Evolutionary conservation across 2,888 invertebrate genomes (phyloP).

Genomic region (Ernsta delagoae): DNA sequence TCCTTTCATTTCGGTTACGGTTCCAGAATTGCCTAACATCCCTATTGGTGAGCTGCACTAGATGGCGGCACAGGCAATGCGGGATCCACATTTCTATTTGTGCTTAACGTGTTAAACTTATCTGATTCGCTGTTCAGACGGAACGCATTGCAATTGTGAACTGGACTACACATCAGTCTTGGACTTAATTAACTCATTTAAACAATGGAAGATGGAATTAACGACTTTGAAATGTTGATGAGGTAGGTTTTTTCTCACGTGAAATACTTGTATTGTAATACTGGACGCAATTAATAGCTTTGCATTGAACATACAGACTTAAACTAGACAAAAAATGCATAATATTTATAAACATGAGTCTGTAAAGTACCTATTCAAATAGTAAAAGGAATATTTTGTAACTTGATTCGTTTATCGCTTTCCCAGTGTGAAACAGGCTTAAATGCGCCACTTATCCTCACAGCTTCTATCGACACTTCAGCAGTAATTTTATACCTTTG

Average conservation of each 20-base stretch:
- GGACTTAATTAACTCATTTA: background rate
- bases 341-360: background rate
- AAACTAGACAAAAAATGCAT: background rate
- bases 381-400: slow-evolving; percentile 10
- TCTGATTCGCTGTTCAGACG: slow-evolving; percentile 19
- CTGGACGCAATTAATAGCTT: background rate
- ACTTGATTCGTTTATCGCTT: background rate
- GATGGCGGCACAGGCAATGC: background rate
- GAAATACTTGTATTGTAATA: too few relatives aligned
- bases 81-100: slow-evolving; percentile 26
- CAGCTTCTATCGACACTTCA: slow-evolving; percentile 24
- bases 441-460: slow-evolving; percentile 16
- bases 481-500: slow-evolving; percentile 37
- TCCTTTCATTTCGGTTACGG: too few relatives aligned
- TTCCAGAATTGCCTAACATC: too few relatives aligned
- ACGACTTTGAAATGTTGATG: background rate
- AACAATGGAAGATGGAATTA: background rate
- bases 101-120: slow-evolving; percentile 27
- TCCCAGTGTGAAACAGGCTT: slow-evolving; percentile 14
- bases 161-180: background rate
- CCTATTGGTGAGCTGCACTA: too few relatives aligned
- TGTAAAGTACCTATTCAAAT: background rate
- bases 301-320: background rate
- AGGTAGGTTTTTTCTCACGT: too few relatives aligned
- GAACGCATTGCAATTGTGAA: slow-evolving; percentile 11